Percentiles rank a stretch among this genome's conserved stretches.
Conservation (phyloP, 2,888 invertebrate species). For the Thumatha senex region DNA sequence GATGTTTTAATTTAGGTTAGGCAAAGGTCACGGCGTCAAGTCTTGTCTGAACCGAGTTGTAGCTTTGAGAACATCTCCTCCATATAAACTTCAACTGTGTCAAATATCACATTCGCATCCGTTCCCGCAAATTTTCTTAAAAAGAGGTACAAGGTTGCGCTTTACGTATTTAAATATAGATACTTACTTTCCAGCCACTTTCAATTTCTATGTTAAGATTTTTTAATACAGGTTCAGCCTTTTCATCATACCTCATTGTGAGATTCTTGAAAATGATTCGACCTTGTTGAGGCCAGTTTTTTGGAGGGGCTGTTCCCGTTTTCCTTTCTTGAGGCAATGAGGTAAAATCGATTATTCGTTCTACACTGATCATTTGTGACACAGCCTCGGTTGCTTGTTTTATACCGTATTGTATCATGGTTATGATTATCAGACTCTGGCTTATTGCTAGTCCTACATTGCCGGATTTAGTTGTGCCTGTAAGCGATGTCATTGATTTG, state of each 20-base stretch:
- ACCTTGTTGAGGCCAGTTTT: constrained; percentile 86
- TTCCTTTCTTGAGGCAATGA: constrained; percentile 88
- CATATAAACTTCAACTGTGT: no score
- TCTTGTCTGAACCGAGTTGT: no score
- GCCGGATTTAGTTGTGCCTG: constrained; percentile 83
- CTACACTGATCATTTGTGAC: constrained; percentile 91
- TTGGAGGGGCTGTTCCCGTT: constrained; percentile 83
- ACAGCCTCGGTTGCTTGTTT: constrained; percentile 90
- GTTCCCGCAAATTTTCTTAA: no score
- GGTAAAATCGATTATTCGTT: constrained; percentile 91
- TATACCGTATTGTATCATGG: constrained; percentile 92
- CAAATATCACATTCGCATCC: no score
- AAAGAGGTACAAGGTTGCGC: no score
- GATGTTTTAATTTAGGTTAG: no score
- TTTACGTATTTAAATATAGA: no score
- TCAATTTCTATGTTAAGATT: constrained; percentile 40
- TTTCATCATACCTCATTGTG: constrained; percentile 85
- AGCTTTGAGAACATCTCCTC: no score
- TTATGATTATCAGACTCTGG: constrained; percentile 88
- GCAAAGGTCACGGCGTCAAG: no score
- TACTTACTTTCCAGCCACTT: constrained; percentile 46
- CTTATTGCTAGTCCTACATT: constrained; percentile 89
- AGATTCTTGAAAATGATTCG: constrained; percentile 84
- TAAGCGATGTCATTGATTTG: background rate
- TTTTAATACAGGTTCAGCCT: constrained; percentile 83